phyloP scores from a whole-genome alignment of 1,140 invertebrate species.

The Nautilus pompilius region DNA sequence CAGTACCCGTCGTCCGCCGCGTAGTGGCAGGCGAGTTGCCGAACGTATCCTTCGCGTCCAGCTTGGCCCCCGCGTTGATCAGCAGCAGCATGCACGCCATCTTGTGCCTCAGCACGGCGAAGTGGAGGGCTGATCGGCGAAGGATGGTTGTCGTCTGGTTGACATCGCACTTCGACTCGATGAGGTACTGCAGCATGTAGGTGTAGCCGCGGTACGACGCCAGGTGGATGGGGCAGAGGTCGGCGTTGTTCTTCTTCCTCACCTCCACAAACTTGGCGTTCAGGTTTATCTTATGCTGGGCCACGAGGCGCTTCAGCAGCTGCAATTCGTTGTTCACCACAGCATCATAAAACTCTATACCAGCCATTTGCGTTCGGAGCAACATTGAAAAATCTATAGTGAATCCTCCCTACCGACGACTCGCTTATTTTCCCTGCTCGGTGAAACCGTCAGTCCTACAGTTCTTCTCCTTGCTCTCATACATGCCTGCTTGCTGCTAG shows the following conservation, averaged over 20 bases:
- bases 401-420: too few species aligned
- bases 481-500: too few species aligned
- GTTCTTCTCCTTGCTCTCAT: too few species aligned
- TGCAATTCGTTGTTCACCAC: conserved; percentile 52
- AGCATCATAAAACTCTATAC: conserved; percentile 53
- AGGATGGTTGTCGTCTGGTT: conserved; percentile 49
- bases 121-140: conserved; percentile 49
- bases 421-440: too few species aligned
- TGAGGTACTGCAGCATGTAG: conserved; percentile 53
- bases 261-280: conserved; percentile 54
- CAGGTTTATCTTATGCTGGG: conserved; percentile 52
- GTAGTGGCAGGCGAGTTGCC: conserved; percentile 54
- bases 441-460: too few species aligned
- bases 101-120: conserved; percentile 50
- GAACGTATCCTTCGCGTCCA: conserved; percentile 53
- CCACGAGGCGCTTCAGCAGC: conserved; percentile 44
- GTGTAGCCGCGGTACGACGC: conserved; percentile 51
- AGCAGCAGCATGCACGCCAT: conserved; percentile 51
- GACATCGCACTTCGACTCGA: conserved; percentile 53
- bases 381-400: too few species aligned
- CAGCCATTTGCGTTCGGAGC: conserved; percentile 47
- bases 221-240: conserved; percentile 52
- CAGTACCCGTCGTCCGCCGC: conserved; percentile 54
- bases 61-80: conserved; percentile 47
- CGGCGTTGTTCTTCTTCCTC: conserved; percentile 51